Evolutionary conservation across 1,140 invertebrate genomes (phyloP), one percentile per base, ranked within the genome.

Genomic region (Notospermus geniculatus): DNA sequence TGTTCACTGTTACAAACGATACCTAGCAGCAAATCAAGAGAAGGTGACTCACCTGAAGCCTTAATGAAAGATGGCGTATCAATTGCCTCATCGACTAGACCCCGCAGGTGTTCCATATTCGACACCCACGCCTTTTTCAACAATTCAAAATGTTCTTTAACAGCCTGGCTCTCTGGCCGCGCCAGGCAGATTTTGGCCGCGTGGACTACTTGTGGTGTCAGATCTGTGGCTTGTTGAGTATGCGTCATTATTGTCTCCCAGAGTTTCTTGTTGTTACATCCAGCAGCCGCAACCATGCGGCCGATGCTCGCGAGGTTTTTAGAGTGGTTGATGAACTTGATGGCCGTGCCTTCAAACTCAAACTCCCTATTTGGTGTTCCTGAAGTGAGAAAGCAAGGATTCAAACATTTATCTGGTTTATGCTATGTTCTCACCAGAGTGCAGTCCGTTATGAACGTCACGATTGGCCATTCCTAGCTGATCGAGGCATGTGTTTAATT

Each of bases 81-180:
- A 0, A 93, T 93, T 15, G 95, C 93, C 79, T 98, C 95, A 82
- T 99, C 97, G 69, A 95, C 96, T 1, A 97, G 84, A 62, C 89
- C 88, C 17, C 96, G 84, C 64, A 96, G 89, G 46, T 90, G 87
- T 46, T 92, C 87, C 60, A 97, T 88, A 13, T 91, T 92, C 63
- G 97, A 94, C 0, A 91, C 88, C 82, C 97, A 99, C 74, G 98
- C 95, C 67, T 89, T 88, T 66, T 92, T 89, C 30, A 99, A 81
- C 80, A 98, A 97, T 72, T 97, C 92, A 82, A 98, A 97, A 83
- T 99, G 95, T 73, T 98, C 95, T 68, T 95, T 91, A 1, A 95
- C 95, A 7, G 95, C 91, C 80, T 91, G 91, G 71, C 91, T 97
- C 32, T 90, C 87, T 0, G 95, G 93, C 83, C 98, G 96, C 52